Percentiles rank a stretch among this genome's conserved stretches.
phyloP scores from a whole-genome alignment of 2,888 invertebrate species.

The Brachyptera putata region DNA sequence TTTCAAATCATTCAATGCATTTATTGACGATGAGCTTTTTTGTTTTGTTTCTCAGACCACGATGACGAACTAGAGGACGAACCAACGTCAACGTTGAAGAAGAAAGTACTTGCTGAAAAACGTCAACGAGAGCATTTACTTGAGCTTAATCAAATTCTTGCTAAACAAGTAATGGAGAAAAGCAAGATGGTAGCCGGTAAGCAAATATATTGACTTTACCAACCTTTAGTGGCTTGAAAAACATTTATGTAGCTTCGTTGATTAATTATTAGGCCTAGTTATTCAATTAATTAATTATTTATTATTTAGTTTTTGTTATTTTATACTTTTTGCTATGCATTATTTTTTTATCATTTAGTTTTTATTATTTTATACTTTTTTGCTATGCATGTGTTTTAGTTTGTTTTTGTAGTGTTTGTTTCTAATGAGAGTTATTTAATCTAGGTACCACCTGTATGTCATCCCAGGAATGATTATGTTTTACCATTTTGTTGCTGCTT shows the following conservation, averaged over 20 bases:
- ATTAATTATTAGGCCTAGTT: too few species aligned
- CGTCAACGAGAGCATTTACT: conserved; percentile 83
- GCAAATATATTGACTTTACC: conserved; percentile 39
- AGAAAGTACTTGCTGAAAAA: conserved; percentile 78
- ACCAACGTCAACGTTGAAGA: conserved; percentile 53
- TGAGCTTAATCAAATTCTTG: conserved; percentile 86
- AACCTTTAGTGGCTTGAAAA: conserved; percentile 39
- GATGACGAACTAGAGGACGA: conserved; percentile 35
- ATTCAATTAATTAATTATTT: too few species aligned
- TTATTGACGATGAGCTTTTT: too few species aligned
- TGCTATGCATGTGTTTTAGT: background rate
- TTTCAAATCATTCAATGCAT: too few species aligned
- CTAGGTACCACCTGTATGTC: conserved; percentile 32
- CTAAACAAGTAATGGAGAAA: conserved; percentile 91
- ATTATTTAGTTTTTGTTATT: too few species aligned
- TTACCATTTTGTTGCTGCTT: conserved; percentile 26
- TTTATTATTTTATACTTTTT: background rate
- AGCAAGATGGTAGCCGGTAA: conserved; percentile 94
- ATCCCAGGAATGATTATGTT: conserved; percentile 30
- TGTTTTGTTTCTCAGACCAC: background rate
- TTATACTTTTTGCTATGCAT: too few species aligned
- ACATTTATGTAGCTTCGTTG: conserved; percentile 18
- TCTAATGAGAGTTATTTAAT: conserved; percentile 1
- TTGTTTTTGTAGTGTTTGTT: conserved; percentile 4
- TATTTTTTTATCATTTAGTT: too few species aligned